phyloP scores from a whole-genome alignment of 2,113 vertebrate genomes.

The Bos javanicus region DNA sequence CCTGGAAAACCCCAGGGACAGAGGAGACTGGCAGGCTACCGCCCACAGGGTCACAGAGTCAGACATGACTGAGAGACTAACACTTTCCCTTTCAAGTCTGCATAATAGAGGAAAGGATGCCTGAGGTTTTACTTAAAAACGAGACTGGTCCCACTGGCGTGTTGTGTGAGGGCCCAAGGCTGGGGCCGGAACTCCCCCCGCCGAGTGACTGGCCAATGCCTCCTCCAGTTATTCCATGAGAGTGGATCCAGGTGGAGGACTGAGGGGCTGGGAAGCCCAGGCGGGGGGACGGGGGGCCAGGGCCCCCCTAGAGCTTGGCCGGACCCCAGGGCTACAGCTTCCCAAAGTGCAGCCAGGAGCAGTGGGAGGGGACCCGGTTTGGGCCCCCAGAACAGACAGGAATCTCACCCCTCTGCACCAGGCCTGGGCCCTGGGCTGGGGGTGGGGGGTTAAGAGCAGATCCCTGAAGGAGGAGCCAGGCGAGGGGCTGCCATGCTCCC shows the following conservation, averaged over 20 bases:
- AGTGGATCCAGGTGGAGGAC: neutral
- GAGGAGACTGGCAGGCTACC: neutral
- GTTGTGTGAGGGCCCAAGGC: neutral
- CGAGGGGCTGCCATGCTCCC: neutral
- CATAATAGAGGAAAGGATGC: neutral
- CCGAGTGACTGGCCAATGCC: fast-evolving
- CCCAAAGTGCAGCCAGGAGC: too few species aligned
- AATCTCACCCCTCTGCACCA: neutral
- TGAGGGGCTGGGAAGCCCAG: neutral
- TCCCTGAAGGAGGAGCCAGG: neutral
- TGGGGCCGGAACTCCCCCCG: fast-evolving
- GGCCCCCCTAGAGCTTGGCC: neutral
- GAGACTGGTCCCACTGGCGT: fast-evolving
- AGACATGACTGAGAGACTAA: neutral
- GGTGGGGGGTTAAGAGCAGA: neutral
- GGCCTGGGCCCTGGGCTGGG: neutral
- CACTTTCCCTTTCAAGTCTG: neutral
- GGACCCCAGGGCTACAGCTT: neutral
- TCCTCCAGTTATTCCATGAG: fast-evolving
- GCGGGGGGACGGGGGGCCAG: fast-evolving
- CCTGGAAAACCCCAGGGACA: neutral
- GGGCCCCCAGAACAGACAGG: neutral
- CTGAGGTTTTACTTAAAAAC: neutral
- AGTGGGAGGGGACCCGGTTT: neutral
- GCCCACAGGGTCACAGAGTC: neutral